phyloP scores from a whole-genome alignment of 1,140 invertebrate genomes.

The Trachymyrmex septentrionalis region DNA sequence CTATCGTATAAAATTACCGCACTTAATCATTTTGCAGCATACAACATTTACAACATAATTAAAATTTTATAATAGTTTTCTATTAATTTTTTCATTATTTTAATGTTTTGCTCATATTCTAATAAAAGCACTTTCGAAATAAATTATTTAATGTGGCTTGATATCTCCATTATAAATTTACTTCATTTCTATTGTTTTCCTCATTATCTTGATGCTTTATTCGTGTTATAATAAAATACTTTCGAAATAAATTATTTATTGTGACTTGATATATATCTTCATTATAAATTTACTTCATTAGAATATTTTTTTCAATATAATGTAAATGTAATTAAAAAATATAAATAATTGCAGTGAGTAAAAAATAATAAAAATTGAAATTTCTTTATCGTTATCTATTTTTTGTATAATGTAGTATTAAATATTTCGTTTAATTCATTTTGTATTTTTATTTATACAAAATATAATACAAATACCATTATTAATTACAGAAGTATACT shows the following conservation, averaged over 20 bases:
- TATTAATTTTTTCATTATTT: background rate
- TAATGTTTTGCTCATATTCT: background rate
- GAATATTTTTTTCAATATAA: background rate
- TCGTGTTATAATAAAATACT: background rate
- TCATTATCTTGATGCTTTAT: background rate
- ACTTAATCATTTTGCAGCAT: background rate
- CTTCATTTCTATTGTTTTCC: background rate
- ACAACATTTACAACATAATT: background rate
- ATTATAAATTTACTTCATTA: slow-evolving; percentile 12
- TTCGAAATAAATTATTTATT: slow-evolving; percentile 14
- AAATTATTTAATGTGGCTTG: slow-evolving; percentile 3
- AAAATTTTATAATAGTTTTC: background rate
- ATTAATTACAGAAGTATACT: background rate
- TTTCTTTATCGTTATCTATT: background rate
- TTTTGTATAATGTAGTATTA: background rate
- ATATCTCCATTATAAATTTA: slow-evolving; percentile 16
- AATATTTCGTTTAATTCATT: background rate
- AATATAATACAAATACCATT: background rate
- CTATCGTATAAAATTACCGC: slow-evolving; percentile 20
- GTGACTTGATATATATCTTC: background rate
- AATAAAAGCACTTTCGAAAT: background rate
- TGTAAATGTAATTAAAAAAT: background rate
- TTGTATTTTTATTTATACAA: background rate
- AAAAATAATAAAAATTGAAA: background rate
- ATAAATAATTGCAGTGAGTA: background rate